These are phyloP conservation scores for Spisula subtruncata DNA, from an alignment of 2,888 invertebrate species.

Conservation along the genomic window DNA sequence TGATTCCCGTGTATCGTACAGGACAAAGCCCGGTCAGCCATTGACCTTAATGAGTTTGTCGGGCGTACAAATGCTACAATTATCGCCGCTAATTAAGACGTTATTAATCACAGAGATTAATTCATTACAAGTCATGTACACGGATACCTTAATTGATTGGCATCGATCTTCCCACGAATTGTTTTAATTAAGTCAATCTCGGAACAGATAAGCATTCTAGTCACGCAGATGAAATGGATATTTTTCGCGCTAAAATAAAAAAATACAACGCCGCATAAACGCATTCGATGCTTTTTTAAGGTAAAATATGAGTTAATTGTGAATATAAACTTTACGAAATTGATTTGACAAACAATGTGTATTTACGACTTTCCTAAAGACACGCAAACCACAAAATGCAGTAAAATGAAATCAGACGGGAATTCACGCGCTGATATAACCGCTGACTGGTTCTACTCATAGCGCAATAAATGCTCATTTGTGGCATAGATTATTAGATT, in stretches of 20 bases:
- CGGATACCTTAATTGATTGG: neutral
- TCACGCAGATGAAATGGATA: too few species aligned
- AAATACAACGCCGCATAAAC: too few species aligned
- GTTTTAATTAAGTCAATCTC: too few species aligned
- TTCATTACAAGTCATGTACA: neutral
- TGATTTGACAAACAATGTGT: neutral
- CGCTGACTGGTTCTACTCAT: conserved; percentile 4
- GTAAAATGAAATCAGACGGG: neutral
- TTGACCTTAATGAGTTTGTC: neutral
- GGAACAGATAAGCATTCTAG: too few species aligned
- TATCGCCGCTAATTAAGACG: neutral
- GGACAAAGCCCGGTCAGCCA: neutral
- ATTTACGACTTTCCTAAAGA: neutral
- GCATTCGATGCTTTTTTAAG: neutral
- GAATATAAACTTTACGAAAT: neutral
- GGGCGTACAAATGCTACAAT: neutral
- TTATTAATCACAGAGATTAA: neutral
- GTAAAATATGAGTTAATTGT: neutral
- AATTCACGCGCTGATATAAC: neutral
- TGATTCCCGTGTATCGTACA: neutral
- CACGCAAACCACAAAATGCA: neutral
- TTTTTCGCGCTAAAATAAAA: too few species aligned
- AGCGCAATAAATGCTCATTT: conserved; percentile 9
- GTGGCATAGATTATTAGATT: neutral
- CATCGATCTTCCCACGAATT: too few species aligned